Base-by-base conservation (phyloP, 2,113 vertebrate genomes). In the Okapia johnstoni region DNA sequence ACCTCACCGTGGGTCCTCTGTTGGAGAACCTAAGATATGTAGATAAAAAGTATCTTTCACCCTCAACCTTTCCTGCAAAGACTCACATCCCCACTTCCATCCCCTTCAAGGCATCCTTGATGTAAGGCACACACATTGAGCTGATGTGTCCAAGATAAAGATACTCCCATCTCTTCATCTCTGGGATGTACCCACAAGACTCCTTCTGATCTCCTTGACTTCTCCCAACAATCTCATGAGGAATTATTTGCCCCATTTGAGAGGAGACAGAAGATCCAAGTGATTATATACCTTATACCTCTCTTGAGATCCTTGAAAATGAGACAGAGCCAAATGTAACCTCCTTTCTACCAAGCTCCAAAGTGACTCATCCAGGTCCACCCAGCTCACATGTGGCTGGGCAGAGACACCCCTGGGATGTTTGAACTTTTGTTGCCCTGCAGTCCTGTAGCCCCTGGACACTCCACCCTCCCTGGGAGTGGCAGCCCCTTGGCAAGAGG, bases 71-170 rank as follows among this genome's bases (percentile, higher is more conserved):
- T 33, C 3, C 9, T 1, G 0, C 2, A 11, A 9, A 28, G 1
- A 14, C 17, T 13, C 16, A 14, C 7, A 33, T 55, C 15, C 21
- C 23, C 25, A 30, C 28, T 28, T 90, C 7, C 66, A 23, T 60
- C 36, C 9, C n/a, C 3, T 30, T 30, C 15, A 5, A 17, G 84
- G 36, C 25, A 16, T 26, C 48, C 1, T 54, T 30, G 0, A 25
- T 0, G 3, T 19, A 36, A 12, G 7, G 30, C 6, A 3, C 6
- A 4, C 0, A 0, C 1, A 2, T 21, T 0, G 3, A 73, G 30
- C 40, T 17, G 16, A 28, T 33, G 25, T 2, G 28, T 7, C 43
- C 2, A 14, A 28, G 52, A 2, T 4, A 2, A 7, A 36, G 26
- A 17, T 17, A 0, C 23, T 36, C 19, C 66, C 17, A 14, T 46